Base-by-base conservation (phyloP, 2,797 vertebrate species). In the Gadopsis marmoratus region DNA sequence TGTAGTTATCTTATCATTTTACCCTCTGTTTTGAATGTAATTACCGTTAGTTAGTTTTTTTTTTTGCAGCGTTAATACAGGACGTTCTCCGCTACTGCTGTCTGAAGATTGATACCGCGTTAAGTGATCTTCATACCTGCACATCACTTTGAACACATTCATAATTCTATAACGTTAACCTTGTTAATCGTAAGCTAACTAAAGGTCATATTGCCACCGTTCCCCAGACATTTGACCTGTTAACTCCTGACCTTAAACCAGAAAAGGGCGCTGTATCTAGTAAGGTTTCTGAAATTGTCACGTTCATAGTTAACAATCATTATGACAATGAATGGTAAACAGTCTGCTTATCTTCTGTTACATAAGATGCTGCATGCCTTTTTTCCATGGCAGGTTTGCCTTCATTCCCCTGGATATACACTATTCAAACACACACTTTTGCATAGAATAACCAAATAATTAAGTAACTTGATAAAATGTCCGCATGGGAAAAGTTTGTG, bases 281-380 rank as follows among this genome's bases (percentile, higher is more conserved):
- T 41, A n/a, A 51, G 2, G 35, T 64, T 60, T 69, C 1, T 59
- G 2, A 71, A 62, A 33, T 16, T n/a, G 71, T 75, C 74, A 74
- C 51, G 48, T 76, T 37, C 12, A 50, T 14, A 50, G 70, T 23
- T 61, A 69, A 47, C n/a, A 21, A 9, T 70, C 50, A 53, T 54
- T 23, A 37, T 69, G 35, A 6, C 21, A 33, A 2, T 16, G 37
- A 53, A 29, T 62, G 55, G 2, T 48, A 19, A 64, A 55, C 31
- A 2, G 1, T 31, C 21, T 55, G 35, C 59, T 53, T 69, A 76
- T 76, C 77, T 70, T 43, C 6, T 33, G 1, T 73, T 37, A 26
- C 61, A 58, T 4, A 21, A 50, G 5, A 23, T 47, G 35, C 59
- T 56, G 50, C 54, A 47, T 53, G 41, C 9, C 1, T n/a, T 61